Conservation (phyloP, 2,113 vertebrate species). For the Pagrus major region DNA sequence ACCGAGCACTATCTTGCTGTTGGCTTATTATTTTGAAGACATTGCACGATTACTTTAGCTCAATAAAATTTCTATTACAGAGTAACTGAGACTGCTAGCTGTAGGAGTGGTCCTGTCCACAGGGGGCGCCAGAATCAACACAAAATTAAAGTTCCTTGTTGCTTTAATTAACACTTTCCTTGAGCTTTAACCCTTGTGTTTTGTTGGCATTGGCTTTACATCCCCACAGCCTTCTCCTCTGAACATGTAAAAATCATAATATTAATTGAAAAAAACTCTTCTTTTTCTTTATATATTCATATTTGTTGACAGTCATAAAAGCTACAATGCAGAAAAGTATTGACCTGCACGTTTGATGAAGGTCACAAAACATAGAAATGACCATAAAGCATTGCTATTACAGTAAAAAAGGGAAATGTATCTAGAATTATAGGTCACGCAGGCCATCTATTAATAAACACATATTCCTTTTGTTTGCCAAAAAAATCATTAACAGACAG, state of each 20-base stretch:
- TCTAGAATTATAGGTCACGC: background rate
- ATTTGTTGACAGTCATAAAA: background rate
- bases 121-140: no score
- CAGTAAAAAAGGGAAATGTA: background rate
- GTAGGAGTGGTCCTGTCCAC: no score
- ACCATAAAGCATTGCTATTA: background rate
- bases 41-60: no score
- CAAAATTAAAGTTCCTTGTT: no score
- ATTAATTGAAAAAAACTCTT: background rate
- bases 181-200: background rate
- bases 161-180: background rate
- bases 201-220: no score
- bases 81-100: no score
- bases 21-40: no score
- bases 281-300: constrained; percentile 9
- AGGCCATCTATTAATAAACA: background rate
- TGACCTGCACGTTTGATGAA: background rate
- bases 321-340: background rate
- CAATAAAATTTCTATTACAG: no score
- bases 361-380: background rate
- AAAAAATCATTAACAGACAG: background rate
- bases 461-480: background rate
- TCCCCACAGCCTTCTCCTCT: background rate
- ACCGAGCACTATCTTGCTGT: no score
- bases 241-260: background rate